Evolutionary conservation across 2,797 vertebrate genomes (phyloP), one percentile per base, ranked within the genome.

Genomic region (Dendrocincla fuliginosa): DNA sequence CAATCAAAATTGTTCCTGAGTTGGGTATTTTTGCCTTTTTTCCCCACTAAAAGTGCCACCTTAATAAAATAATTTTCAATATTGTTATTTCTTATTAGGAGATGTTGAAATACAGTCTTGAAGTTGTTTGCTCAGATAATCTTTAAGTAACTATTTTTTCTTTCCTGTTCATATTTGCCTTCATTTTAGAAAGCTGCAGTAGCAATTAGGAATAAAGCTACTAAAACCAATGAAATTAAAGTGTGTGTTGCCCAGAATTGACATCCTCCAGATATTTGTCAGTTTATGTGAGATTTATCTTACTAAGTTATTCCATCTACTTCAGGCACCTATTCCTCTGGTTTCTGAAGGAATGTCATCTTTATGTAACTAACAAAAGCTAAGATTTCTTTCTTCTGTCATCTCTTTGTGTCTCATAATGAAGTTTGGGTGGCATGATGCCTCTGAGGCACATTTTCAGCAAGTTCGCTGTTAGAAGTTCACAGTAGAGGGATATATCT

Each of bases 21-120:
- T 2, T 27, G 17, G 2, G 1, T 14, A 17, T n/a, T 47, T 56
- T 32, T 12, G 13, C 8, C 6, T 4, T 1, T 53, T 12, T 27
- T 1, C 4, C 2, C 49, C 4, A 10, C 27, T 41, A 9, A 81
- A 90, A 84, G 75, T 5, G 3, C 7, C 42, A 68, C 8, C 10
- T 25, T 84, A 1, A 22, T 10, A 75, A 17, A 77, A 75, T 64
- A 0, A 33, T 64, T 92, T 71, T 13, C 6, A 59, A 28, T 35
- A 28, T 41, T 83, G 60, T 42, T 56, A 49, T 75, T 86, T 92
- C 18, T 27, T 83, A 24, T 49, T 25, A 71, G 33, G 57, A 61
- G 28, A 78, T 33, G 6, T 27, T 60, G 46, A 60, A 90, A 71
- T 67, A 37, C 5, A 63, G 8, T 35, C 10, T 15, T 61, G 42